Base-by-base conservation (phyloP, 2,113 vertebrate genomes). In the Pelvicachromis taeniatus region DNA sequence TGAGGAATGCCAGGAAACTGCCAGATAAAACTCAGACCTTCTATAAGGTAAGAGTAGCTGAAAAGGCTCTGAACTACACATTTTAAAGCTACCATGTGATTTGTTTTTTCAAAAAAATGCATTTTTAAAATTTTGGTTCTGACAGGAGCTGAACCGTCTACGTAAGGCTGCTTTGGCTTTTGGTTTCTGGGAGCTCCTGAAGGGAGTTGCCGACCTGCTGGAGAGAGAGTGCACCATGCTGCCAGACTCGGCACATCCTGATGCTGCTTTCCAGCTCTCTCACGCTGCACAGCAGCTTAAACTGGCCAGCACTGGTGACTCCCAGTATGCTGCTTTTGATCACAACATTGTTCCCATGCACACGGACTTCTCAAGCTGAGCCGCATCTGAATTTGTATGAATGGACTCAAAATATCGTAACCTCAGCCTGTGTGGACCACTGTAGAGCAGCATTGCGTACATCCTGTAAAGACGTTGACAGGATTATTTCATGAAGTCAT, bases 1-100 rank as follows among this genome's bases (percentile, higher is more conserved):
- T 99, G 91, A 97, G 99, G 93, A 99, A 99, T 82, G 99, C 99
- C 86, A 96, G 98, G 78, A 99, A 99, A 90, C 95, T 99, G 56
- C 99, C 99, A n/a, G 98, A 99, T 93, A 99, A 99, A 96, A 99
- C 98, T 35, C 98, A 99, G 73, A 99, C 99, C 14, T 99, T 99
- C 91, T 99, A 99, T 77, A 99, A 99, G 96, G 99, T 99, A 90
- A 95, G 94, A 91, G 53, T 23, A 3, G 2, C 26, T 77, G 8
- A 29, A 52, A 7, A 59, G n/a, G 4, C 40, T 73, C 16, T 45
- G 4, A 86, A 14, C 10, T 35, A 19, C 45, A 33, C n/a, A 13
- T 75, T n/a, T 75, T 75, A 35, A 26, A 56, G 50, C 19, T 8
- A n/a, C n/a, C n/a, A 10, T 10, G 26, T 6, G 19, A 17, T 38